Evolutionary conservation across 2,888 invertebrate genomes (phyloP), one percentile per base, ranked within the genome.

Genomic region (Malacosoma neustria): DNA sequence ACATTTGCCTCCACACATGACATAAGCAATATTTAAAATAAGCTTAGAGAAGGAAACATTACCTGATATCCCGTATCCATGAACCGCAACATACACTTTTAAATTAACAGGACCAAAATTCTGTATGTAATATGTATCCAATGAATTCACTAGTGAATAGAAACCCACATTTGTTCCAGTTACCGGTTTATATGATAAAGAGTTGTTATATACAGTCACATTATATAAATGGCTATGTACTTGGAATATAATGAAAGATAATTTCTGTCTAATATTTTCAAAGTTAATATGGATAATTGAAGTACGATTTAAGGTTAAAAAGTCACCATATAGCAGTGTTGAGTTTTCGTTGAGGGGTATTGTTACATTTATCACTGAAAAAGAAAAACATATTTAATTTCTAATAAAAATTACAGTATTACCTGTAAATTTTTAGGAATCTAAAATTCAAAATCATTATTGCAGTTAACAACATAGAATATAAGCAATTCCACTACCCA

Each of bases 101-200:
- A 87, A 40, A 39, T 61, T 57, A 2, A 54, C 45, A 32, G 50
- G 33, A 59, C 88, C 74, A 13, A 54, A 40, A 58, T 89, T 89
- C 3, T 46, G 46, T 12, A 90, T 48, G 48, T 68, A 84, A 49
- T 87, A 82, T 38, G 56, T 62, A 15, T 57, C 61, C 12, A 53
- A 39, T 7, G 42, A 45, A 32, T 64, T 53, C 1, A 76, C 49
- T 13, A 46, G 40, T 37, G 67, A 68, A 36, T 76, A 69, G 9
- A 92, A 63, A 5, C 92, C 93, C 31, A 91, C 47, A 66, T 92
- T 91, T 1, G 87, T 88, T 0, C 92, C 92, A 9, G 54, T 76
- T 2, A 89, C 67, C 40, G 57, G 63, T 9, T 66, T 69, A n/a
- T 69, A 45, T 9, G 42, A 49, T 14, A 61, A 46, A 1, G 55